Base-by-base conservation (phyloP, 2,888 invertebrate species). In the Lamproptera curius region DNA sequence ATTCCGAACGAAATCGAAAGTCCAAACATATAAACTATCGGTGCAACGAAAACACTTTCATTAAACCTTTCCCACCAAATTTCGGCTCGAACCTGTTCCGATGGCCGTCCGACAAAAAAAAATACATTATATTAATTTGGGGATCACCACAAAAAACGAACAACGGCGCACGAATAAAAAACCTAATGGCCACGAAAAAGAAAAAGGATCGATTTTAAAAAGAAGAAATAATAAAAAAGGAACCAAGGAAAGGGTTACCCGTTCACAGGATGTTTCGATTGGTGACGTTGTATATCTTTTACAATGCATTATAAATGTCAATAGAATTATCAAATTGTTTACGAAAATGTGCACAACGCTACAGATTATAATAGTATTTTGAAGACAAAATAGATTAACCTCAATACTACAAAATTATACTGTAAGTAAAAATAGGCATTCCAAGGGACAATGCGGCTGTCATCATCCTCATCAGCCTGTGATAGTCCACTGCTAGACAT, bases 91-190 rank as follows among this genome's bases (percentile, higher is more conserved):
- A 84, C 85, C 77, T 59, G 85, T 83, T 79, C 51, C 54, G 71
- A 79, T 80, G 73, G 59, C 64, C n/a, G 72, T 75, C 76, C 61
- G 62, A 60, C 55, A 78, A 82, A 60, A 55, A 77, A 82, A 81
- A 82, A 83, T 82, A 76, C 74, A 75, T 76, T 73, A 81, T 85
- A 85, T 87, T 87, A 86, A 87, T 87, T 87, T 85, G n/a, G 86
- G 84, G 82, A 77, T 79, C 73, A 68, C 75, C 82, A 85, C 80
- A 85, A 86, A 87, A 86, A 87, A 83, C 75, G 76, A 78, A 67
- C 79, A 82, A 76, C 66, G 76, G 73, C 70, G 59, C 64, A 71
- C 70, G 73, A 73, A 62, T 65, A 81, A 86, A 87, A 84, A 86
- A 84, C 73, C 76, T 84, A 86, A 86, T 87, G 86, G 84, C 82